Conservation (phyloP, 2,113 vertebrate genomes). For the Ailuropoda melanoleuca region DNA sequence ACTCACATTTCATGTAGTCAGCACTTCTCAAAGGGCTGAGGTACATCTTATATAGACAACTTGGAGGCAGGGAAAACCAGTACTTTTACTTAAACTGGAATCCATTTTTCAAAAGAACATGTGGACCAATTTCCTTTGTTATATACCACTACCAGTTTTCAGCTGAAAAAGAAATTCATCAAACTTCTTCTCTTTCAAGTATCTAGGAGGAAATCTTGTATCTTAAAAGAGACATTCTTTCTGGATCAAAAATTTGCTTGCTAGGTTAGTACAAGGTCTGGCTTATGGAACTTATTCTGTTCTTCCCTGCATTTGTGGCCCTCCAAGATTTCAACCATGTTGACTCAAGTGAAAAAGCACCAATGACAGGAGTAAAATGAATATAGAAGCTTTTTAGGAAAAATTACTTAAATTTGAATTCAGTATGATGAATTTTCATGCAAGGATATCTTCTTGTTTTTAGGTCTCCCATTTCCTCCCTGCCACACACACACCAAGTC, state of each 20-base stretch:
- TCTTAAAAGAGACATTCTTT: background rate
- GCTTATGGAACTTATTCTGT: background rate
- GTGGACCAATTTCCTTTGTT: background rate
- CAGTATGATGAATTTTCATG: background rate
- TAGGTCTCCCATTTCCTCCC: background rate
- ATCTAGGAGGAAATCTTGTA: background rate
- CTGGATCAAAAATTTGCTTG: background rate
- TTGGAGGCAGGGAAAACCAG: background rate
- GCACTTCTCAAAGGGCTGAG: background rate
- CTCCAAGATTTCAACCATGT: background rate
- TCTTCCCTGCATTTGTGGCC: background rate
- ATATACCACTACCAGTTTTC: background rate
- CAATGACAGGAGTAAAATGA: background rate
- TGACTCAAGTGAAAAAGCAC: background rate
- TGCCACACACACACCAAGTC: background rate
- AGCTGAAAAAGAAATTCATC: background rate
- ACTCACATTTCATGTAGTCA: background rate
- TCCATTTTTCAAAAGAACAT: background rate
- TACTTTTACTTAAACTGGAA: slow-evolving; percentile 22
- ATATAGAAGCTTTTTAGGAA: background rate
- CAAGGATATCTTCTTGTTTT: background rate
- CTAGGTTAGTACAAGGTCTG: background rate
- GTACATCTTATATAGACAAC: background rate
- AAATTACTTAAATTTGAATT: background rate
- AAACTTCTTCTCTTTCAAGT: background rate